Evolutionary conservation across 2,797 vertebrate genomes (phyloP).

Genomic region (Phylloscopus collybita): DNA sequence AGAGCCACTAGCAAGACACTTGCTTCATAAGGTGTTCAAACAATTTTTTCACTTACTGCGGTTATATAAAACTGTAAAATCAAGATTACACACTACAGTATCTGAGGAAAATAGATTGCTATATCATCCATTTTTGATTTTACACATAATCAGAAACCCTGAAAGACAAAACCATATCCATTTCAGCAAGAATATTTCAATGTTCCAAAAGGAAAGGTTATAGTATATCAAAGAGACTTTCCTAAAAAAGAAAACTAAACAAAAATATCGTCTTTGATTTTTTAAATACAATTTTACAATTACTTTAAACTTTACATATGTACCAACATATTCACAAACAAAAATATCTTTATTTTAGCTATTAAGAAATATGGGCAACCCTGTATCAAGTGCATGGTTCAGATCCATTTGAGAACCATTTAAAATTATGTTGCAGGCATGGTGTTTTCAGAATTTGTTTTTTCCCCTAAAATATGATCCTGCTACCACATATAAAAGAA

Average conservation of each 20-base stretch:
- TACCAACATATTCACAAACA: neutral
- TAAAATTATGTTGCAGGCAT: rapidly evolving
- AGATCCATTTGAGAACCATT: neutral
- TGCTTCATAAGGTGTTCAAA: neutral
- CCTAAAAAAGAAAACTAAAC: neutral
- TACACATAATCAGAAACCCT: neutral
- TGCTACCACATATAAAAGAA: neutral
- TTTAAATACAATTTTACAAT: neutral
- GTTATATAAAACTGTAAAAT: conserved; percentile 21
- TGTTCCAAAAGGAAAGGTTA: neutral
- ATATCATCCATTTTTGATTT: conserved; percentile 28
- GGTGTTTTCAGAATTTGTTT: neutral
- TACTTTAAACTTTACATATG: neutral
- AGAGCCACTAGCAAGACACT: neutral
- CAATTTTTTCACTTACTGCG: neutral
- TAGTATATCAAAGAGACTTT: neutral
- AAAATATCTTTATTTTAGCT: neutral
- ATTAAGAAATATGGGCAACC: neutral
- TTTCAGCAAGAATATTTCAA: neutral
- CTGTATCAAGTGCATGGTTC: neutral
- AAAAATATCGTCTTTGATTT: neutral
- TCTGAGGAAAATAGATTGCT: conserved; percentile 47
- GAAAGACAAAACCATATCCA: neutral
- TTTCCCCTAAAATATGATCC: neutral
- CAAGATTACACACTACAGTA: conserved; percentile 32